phyloP scores from a whole-genome alignment of 2,113 vertebrate species.

The Alectura lathami region DNA sequence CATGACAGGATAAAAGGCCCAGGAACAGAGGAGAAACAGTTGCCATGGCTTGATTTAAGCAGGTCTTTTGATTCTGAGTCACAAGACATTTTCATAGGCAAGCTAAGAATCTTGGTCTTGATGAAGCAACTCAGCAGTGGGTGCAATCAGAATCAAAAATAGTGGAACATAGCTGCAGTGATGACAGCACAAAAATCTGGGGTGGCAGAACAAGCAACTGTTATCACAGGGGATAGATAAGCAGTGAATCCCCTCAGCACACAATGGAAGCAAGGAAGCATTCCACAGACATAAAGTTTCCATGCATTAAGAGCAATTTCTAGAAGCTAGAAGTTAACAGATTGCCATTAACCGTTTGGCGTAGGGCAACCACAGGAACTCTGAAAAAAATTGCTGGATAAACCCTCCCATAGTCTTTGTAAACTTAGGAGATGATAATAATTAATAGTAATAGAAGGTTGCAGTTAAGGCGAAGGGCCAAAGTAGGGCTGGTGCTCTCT shows the following conservation, averaged over 20 bases:
- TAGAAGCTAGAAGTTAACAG: background rate
- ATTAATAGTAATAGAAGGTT: background rate
- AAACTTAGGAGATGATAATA: background rate
- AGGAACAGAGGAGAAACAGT: slow-evolving; percentile 51
- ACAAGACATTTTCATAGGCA: slow-evolving; percentile 26
- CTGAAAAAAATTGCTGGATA: background rate
- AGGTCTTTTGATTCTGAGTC: slow-evolving; percentile 61
- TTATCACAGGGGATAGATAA: background rate
- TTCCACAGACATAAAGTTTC: background rate
- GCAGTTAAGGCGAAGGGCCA: background rate
- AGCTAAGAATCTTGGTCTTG: slow-evolving; percentile 26
- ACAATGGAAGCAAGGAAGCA: background rate
- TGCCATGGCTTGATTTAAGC: slow-evolving; percentile 60
- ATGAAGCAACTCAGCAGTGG: background rate
- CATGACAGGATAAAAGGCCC: slow-evolving; percentile 45
- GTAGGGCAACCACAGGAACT: background rate
- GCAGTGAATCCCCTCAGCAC: background rate
- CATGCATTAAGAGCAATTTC: background rate
- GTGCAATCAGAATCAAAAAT: background rate
- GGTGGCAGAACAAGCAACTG: background rate
- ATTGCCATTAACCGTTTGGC: background rate
- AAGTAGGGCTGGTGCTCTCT: background rate
- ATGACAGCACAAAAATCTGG: background rate
- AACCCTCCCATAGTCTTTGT: background rate
- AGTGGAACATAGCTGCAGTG: background rate